These are phyloP conservation scores for Dasypogon diadema DNA, from an alignment of 2,888 invertebrate genomes.

Conservation along the genomic window DNA sequence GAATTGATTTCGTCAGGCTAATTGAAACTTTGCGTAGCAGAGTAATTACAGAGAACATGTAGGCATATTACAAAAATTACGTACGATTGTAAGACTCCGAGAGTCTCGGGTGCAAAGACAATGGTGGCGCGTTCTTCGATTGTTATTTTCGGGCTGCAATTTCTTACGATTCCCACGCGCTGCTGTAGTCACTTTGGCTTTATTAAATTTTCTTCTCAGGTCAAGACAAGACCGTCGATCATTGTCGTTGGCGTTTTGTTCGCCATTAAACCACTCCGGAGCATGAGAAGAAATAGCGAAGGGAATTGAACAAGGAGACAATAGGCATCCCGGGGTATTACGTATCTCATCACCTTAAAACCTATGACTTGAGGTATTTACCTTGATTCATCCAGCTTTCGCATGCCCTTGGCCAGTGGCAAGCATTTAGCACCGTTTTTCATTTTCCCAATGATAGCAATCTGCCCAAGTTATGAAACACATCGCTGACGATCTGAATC, in stretches of 20 bases:
- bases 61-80: conserved; percentile 46
- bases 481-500: too few species aligned
- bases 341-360: conserved; percentile 25
- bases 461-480: conserved; percentile 33
- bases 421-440: conserved; percentile 42
- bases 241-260: conserved; percentile 39
- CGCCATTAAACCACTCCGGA: conserved; percentile 25
- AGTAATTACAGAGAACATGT: conserved; percentile 37
- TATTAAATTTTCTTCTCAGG: conserved; percentile 47
- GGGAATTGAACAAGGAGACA: conserved; percentile 20
- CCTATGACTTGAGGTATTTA: conserved; percentile 21
- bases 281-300: conserved; percentile 30
- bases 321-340: conserved; percentile 17
- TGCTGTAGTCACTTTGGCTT: conserved; percentile 11
- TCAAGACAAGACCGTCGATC: conserved; percentile 40
- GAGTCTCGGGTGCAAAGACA: conserved; percentile 6
- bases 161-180: conserved; percentile 32
- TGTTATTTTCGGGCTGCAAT: conserved; percentile 45
- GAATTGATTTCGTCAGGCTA: conserved; percentile 41
- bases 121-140: conserved; percentile 32
- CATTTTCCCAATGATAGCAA: conserved; percentile 29
- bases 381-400: conserved; percentile 19
- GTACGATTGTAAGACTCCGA: conserved; percentile 25
- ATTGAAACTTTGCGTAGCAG: conserved; percentile 32
- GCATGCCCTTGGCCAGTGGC: conserved; percentile 42